Evolutionary conservation across 2,113 vertebrate species (phyloP).

Genomic region (Corythoichthys haematopterus): DNA sequence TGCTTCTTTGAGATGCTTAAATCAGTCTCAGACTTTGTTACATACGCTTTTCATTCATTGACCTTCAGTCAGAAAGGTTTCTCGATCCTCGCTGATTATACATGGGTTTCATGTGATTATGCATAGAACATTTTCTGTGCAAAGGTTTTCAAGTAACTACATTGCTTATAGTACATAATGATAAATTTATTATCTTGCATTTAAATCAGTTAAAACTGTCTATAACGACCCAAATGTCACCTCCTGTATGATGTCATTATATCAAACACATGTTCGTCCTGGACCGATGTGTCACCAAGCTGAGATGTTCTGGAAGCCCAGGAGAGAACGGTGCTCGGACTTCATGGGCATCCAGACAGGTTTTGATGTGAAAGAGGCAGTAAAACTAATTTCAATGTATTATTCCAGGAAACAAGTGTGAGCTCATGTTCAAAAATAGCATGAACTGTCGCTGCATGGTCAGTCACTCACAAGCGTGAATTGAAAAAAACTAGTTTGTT

Average conservation of each 20-base stretch:
- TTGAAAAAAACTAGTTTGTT: background rate
- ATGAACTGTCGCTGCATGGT: slow-evolving; percentile 10
- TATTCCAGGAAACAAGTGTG: slow-evolving; percentile 18
- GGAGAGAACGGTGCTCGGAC: slow-evolving; percentile 50
- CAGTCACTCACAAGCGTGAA: background rate
- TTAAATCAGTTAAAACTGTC: background rate
- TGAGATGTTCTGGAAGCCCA: slow-evolving; percentile 53
- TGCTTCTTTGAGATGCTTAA: no score
- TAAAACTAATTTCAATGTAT: slow-evolving; percentile 16
- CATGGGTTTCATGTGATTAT: background rate
- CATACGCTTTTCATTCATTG: background rate
- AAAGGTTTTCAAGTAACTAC: background rate
- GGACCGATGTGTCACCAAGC: slow-evolving; percentile 51
- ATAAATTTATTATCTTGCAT: background rate
- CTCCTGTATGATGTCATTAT: background rate
- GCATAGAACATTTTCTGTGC: background rate
- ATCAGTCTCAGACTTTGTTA: background rate
- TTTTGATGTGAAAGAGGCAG: background rate
- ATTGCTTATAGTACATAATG: background rate
- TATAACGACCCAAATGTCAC: background rate
- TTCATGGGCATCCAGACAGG: slow-evolving; percentile 32
- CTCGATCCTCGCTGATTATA: background rate
- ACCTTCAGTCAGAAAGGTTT: background rate
- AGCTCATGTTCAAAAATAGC: slow-evolving; percentile 4
- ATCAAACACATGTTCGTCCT: slow-evolving; percentile 13